These are phyloP conservation scores for Cyprinodon diabolis DNA, from an alignment of 2,797 vertebrate species.

Conservation along the genomic window DNA sequence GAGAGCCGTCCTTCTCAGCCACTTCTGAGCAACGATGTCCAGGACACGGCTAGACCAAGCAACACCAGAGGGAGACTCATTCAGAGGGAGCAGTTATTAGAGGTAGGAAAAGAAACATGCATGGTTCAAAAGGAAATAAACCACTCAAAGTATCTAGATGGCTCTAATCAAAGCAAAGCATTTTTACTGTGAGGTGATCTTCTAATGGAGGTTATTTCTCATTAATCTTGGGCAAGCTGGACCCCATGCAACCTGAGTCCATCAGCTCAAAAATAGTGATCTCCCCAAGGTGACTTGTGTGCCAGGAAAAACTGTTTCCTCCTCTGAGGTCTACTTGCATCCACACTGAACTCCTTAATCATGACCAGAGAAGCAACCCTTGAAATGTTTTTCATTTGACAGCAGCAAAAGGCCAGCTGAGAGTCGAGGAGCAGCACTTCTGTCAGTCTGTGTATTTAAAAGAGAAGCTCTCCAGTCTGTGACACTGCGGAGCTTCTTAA, in stretches of 20 bases:
- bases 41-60: conserved; percentile 42
- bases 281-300: conserved; percentile 41
- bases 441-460: conserved; percentile 46
- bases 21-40: conserved; percentile 53
- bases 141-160: neutral
- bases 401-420: neutral
- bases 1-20: conserved; percentile 51
- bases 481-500: conserved; percentile 69
- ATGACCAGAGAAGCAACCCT: conserved; percentile 4
- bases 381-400: neutral
- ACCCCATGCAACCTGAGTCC: conserved; percentile 37
- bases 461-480: conserved; percentile 45
- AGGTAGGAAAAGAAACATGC: conserved; percentile 70
- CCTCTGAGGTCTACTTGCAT: conserved; percentile 35
- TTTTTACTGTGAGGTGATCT: conserved; percentile 16
- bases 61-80: conserved; percentile 72
- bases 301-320: conserved; percentile 61
- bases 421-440: conserved; percentile 16
- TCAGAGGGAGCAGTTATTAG: conserved; percentile 81
- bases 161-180: conserved; percentile 11
- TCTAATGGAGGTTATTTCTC: conserved; percentile 42
- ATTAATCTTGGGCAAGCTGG: conserved; percentile 46
- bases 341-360: conserved; percentile 32
- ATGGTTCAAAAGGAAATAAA: neutral
- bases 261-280: conserved; percentile 52